Conservation (phyloP, 2,888 invertebrate genomes). For the Galerucella calmariensis region DNA sequence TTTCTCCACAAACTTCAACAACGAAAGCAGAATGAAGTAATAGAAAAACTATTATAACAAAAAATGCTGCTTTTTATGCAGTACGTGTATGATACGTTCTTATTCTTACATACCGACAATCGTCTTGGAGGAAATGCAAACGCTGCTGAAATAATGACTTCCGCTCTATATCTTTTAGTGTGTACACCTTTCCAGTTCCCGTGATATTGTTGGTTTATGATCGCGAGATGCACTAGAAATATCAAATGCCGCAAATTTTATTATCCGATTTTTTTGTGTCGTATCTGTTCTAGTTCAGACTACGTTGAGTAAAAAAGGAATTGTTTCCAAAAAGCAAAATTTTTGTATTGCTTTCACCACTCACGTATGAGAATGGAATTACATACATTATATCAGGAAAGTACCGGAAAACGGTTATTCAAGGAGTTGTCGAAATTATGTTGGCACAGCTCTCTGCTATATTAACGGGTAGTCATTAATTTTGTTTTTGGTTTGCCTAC, state of each 20-base stretch:
- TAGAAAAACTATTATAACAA: background rate
- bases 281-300: background rate
- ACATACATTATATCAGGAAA: too few relatives aligned
- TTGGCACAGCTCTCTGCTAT: too few relatives aligned
- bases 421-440: too few relatives aligned
- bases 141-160: slow-evolving; percentile 31
- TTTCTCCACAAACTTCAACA: too few relatives aligned
- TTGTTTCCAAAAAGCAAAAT: too few relatives aligned
- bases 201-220: slow-evolving; percentile 14
- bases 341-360: too few relatives aligned
- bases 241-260: slow-evolving; percentile 7
- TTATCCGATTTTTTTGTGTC: background rate
- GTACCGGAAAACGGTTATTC: too few relatives aligned
- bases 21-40: too few relatives aligned
- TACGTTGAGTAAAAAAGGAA: background rate
- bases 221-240: background rate
- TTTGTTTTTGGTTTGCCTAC: too few relatives aligned
- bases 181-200: slow-evolving; percentile 20
- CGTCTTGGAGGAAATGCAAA: slow-evolving; percentile 25
- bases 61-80: background rate
- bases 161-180: slow-evolving; percentile 29
- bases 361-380: too few relatives aligned
- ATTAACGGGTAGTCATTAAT: too few relatives aligned
- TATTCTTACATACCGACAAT: background rate
- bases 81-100: background rate